A percentile compares a stretch with the other conserved stretches of the same genome.
Conservation (phyloP, 2,888 invertebrate genomes). For the Acrocyrtus sp. region DNA sequence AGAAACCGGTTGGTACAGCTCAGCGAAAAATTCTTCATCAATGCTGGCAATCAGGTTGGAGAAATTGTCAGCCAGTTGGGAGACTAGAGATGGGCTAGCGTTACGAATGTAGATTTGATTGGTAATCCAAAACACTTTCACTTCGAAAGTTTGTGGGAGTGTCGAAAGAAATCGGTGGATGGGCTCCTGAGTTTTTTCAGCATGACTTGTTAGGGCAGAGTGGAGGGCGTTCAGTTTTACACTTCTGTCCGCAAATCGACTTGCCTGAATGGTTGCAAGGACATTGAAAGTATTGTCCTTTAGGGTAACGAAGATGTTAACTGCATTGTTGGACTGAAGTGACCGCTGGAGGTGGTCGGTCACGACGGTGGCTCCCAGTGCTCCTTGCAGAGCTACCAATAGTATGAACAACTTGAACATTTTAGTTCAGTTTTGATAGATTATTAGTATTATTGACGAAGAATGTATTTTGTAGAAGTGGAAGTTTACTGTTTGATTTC, state of each 20-base stretch:
- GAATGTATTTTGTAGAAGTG: no score
- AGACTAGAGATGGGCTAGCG: constrained; percentile 13
- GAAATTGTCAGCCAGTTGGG: neutral
- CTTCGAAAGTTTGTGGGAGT: neutral
- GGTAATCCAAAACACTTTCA: constrained; percentile 35
- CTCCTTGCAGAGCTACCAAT: neutral
- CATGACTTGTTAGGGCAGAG: neutral
- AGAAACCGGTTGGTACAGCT: constrained; percentile 6
- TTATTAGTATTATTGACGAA: no score
- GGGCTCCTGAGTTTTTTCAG: constrained; percentile 6
- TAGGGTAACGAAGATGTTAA: constrained; percentile 31
- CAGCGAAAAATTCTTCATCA: constrained; percentile 25
- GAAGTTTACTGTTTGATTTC: no score
- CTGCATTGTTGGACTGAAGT: neutral
- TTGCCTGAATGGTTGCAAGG: neutral
- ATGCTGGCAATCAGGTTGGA: constrained; percentile 19
- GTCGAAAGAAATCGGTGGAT: neutral
- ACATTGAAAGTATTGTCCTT: neutral
- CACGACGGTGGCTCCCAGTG: neutral
- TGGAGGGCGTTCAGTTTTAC: constrained; percentile 3
- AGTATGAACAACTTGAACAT: constrained; percentile 1
- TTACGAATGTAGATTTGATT: constrained; percentile 36
- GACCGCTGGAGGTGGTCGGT: no score
- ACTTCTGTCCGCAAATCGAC: neutral
- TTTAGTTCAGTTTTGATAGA: no score